Base-by-base conservation (phyloP, 2,888 invertebrate species). In the Dascillus cervinus region DNA sequence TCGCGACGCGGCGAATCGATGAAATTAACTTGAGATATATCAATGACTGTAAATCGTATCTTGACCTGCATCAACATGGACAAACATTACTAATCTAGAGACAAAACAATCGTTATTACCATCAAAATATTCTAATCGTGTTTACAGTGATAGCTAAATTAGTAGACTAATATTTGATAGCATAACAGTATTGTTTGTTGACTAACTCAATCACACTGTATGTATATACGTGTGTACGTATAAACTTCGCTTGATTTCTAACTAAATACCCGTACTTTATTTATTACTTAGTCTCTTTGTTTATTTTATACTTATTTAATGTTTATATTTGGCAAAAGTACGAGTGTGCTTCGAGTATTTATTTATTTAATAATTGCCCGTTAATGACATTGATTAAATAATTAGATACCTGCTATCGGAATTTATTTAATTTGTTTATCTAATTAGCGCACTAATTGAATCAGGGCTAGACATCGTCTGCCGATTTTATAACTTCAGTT, bases 131-230 rank as follows among this genome's bases (percentile, higher is more conserved):
- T 47, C 46, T 48, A 54, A 52, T 52, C 47, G 45, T 46, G 49
- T 53, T 55, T 51, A 47, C 51, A 42, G 44, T 47, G 54, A 54
- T 55, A 56, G 55, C 51, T 46, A 46, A 52, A 52, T 53, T 53
- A 52, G 54, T 52, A 49, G 47, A 47, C 53, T 52, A 56, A 56
- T 58, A 58, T 58, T 58, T 56, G 56, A 53, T 52, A 50, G 41
- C 44, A 49, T 52, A 53, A 52, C 55, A 50, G 34, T 37, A 38
- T 36, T 52, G 50, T 55, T 52, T 55, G 51, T 51, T 50, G 43
- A 38, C 49, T 46, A 53, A 49, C 50, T 44, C 52, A 52, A 56
- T 55, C 55, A 55, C 53, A 51, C 53, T 45, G 53, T 56, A 55
- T 52, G 50, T 49, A 46, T 25, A 43, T n/a, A n/a, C n/a, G n/a